phyloP scores from a whole-genome alignment of 2,888 invertebrate species.

The Pegoplata infirma region DNA sequence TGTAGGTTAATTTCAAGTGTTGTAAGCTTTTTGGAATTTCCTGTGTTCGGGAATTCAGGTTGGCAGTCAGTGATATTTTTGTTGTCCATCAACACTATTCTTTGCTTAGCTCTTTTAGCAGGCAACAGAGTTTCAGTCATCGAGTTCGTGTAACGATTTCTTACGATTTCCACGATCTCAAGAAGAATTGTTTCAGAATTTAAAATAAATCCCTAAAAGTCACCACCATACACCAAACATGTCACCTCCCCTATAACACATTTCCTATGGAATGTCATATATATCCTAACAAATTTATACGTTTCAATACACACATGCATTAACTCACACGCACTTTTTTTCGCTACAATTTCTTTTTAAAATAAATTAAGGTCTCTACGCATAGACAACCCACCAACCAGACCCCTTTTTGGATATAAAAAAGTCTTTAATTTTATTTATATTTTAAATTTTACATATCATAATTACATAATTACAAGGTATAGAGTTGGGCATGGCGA shows the following conservation, averaged over 20 bases:
- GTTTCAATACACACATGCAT: constrained; percentile 49
- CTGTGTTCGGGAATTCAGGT: too few relatives aligned
- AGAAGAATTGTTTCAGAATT: too few relatives aligned
- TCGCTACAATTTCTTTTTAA: constrained; percentile 22
- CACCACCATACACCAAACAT: too few relatives aligned
- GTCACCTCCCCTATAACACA: background rate
- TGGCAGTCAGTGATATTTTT: too few relatives aligned
- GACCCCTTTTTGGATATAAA: constrained; percentile 11
- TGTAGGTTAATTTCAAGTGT: too few relatives aligned
- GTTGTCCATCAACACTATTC: too few relatives aligned
- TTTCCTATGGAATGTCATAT: constrained; percentile 20
- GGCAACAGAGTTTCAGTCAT: too few relatives aligned
- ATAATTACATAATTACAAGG: constrained; percentile 69
- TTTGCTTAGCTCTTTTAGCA: too few relatives aligned
- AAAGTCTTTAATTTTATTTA: constrained; percentile 70
- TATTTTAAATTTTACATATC: constrained; percentile 72
- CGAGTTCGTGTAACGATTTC: too few relatives aligned
- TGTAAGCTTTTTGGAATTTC: too few relatives aligned
- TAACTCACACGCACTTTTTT: constrained; percentile 59
- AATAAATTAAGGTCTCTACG: constrained; percentile 55
- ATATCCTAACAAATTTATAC: background rate
- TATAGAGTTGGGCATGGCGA: constrained; percentile 53
- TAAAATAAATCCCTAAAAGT: too few relatives aligned
- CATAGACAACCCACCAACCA: constrained; percentile 26
- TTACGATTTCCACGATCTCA: too few relatives aligned